These are phyloP conservation scores for Poicephalus meyeri DNA, from an alignment of 2,113 vertebrate genomes.

Conservation along the genomic window DNA sequence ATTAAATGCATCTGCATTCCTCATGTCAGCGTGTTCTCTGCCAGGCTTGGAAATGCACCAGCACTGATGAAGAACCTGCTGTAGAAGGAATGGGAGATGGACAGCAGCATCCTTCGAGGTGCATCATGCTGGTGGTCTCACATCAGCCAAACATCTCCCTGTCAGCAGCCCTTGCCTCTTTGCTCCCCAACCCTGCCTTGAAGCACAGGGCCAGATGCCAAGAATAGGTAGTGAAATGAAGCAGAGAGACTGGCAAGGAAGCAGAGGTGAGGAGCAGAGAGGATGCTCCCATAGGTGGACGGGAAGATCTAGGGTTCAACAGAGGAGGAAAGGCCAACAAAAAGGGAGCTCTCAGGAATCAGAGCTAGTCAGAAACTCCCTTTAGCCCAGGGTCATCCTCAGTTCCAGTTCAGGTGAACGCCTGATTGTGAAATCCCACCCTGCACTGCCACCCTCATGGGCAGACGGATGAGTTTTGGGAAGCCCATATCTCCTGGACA, in stretches of 20 bases:
- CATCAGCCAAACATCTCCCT: not conserved
- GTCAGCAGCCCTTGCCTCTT: not conserved
- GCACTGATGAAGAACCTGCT: not conserved
- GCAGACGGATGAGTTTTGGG: not conserved
- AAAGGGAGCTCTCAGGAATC: not conserved
- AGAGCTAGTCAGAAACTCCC: not conserved
- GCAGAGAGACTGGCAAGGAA: not conserved
- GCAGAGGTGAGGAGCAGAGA: not conserved
- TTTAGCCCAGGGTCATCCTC: not conserved
- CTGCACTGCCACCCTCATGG: not conserved
- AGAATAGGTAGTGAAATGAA: not conserved
- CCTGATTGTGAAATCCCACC: not conserved
- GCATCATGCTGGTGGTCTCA: not conserved
- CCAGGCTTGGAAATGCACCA: not conserved
- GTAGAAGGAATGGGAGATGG: not conserved
- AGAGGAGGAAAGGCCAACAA: not conserved
- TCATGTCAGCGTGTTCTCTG: not conserved
- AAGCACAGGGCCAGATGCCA: not conserved
- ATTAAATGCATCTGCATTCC: not conserved
- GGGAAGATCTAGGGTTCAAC: not conserved
- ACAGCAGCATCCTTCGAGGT: not conserved
- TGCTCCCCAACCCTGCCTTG: not conserved
- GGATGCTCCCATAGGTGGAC: not conserved
- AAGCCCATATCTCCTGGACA: not conserved
- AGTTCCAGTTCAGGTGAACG: not conserved